A percentile compares a stretch with the other conserved stretches of the same genome.
phyloP scores from a whole-genome alignment of 2,797 vertebrate species.

The Trachurus trachurus region DNA sequence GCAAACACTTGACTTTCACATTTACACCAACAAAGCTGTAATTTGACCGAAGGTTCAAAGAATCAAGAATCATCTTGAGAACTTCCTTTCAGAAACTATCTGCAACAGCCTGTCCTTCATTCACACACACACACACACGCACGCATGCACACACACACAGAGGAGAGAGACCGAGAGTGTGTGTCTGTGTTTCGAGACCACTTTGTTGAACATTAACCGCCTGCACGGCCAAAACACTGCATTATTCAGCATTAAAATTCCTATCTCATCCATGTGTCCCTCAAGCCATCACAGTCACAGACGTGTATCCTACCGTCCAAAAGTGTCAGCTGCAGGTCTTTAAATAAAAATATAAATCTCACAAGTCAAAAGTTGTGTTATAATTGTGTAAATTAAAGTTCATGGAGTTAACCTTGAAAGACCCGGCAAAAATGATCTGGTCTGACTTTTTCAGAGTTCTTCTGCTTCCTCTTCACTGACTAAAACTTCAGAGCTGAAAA shows the following conservation, averaged over 20 bases:
- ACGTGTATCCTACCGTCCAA: constrained; percentile 15
- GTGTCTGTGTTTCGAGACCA: constrained; percentile 47
- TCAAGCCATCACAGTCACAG: constrained; percentile 53
- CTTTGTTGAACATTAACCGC: constrained; percentile 84
- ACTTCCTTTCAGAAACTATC: constrained; percentile 74
- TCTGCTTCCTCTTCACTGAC: constrained; percentile 64
- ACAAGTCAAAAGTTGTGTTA: background rate
- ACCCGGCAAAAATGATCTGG: constrained; percentile 42
- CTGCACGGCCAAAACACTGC: constrained; percentile 65
- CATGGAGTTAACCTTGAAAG: constrained; percentile 67
- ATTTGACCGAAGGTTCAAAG: constrained; percentile 1
- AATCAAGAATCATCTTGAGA: constrained; percentile 68
- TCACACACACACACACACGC: constrained; percentile 2
- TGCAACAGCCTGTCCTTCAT: constrained; percentile 55
- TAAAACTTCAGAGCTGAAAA: constrained; percentile 65
- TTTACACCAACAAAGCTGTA: background rate
- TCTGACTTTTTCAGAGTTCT: constrained; percentile 70
- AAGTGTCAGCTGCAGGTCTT: constrained; percentile 30
- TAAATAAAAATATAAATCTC: background rate
- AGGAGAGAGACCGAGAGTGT: constrained; percentile 19
- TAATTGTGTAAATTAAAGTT: constrained; percentile 22
- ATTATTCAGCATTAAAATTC: constrained; percentile 78
- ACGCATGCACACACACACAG: background rate
- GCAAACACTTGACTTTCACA: background rate
- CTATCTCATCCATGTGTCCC: constrained; percentile 67